These are phyloP conservation scores for Sylvia borin DNA, from an alignment of 2,797 vertebrate species.

Conservation along the genomic window DNA sequence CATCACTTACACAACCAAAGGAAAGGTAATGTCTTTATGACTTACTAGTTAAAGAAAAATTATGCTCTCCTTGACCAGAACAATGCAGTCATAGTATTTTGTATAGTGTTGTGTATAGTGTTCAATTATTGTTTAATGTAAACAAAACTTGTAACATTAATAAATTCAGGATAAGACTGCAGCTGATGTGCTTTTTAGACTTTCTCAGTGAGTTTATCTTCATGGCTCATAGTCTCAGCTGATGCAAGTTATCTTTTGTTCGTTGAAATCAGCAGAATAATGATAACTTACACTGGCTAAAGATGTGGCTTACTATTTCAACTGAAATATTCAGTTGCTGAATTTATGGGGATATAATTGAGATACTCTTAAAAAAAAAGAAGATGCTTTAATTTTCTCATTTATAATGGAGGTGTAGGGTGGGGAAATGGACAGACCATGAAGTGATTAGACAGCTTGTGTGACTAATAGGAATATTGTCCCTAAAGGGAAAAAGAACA, in stretches of 20 bases:
- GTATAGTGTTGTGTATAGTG: neutral
- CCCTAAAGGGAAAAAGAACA: slow-evolving; percentile 69
- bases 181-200: neutral
- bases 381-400: slow-evolving; percentile 34
- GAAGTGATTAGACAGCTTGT: slow-evolving; percentile 67
- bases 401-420: slow-evolving; percentile 61
- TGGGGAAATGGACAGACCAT: slow-evolving; percentile 31
- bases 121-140: rapidly evolving
- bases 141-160: neutral
- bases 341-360: slow-evolving; percentile 53
- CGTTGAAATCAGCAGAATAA: neutral
- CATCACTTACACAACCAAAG: neutral
- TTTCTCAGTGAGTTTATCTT: neutral
- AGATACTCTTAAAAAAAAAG: slow-evolving; percentile 1
- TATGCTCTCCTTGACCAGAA: neutral
- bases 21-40: neutral
- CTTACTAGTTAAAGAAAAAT: neutral
- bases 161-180: neutral
- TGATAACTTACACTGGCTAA: neutral
- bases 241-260: neutral
- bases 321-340: neutral
- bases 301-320: neutral
- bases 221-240: neutral
- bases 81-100: neutral
- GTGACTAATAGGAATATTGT: slow-evolving; percentile 74